These are phyloP conservation scores for Entelurus aequoreus DNA, from an alignment of 2,113 vertebrate species.

Conservation along the genomic window DNA sequence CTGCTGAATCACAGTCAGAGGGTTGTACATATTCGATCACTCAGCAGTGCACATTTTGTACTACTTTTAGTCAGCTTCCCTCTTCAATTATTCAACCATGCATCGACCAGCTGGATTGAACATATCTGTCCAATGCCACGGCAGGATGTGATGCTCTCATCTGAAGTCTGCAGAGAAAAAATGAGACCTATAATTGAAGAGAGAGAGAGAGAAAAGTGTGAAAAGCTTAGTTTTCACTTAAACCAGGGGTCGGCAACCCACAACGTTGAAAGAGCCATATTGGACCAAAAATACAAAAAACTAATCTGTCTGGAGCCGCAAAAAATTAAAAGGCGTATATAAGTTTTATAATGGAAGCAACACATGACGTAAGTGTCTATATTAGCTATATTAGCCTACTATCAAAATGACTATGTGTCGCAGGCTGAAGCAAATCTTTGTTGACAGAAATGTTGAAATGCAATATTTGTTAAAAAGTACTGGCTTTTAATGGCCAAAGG, in stretches of 20 bases:
- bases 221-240: slow-evolving; percentile 24
- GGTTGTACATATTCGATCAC: not conserved
- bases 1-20: not conserved
- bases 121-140: not conserved
- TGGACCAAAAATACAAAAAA: too few species aligned
- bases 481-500: too few species aligned
- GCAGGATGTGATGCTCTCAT: not conserved
- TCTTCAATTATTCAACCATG: not conserved
- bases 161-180: slow-evolving; percentile 19
- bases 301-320: too few species aligned
- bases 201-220: slow-evolving; percentile 10
- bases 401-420: too few species aligned
- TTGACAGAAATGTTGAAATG: too few species aligned
- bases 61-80: not conserved
- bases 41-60: not conserved
- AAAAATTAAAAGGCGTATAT: too few species aligned
- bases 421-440: too few species aligned
- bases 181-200: slow-evolving; percentile 19
- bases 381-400: too few species aligned
- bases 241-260: not conserved
- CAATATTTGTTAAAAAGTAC: too few species aligned
- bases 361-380: too few species aligned
- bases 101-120: not conserved
- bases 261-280: too few species aligned
- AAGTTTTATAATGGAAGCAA: too few species aligned